Base-by-base conservation (phyloP, 1,140 invertebrate species). In the Drosophila asahinai region DNA sequence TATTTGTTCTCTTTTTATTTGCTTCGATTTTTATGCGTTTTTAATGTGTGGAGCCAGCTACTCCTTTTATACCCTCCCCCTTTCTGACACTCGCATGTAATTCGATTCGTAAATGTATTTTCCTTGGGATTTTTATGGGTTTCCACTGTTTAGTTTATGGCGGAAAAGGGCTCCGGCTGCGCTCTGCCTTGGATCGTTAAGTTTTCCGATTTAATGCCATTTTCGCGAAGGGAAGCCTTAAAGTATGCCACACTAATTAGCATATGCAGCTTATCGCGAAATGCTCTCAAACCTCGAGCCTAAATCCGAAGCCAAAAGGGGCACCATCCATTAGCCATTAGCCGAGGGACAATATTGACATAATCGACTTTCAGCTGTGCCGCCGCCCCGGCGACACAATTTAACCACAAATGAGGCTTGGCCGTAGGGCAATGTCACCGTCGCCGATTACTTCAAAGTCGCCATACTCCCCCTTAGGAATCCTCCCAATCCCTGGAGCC, bases 361-460 rank as follows among this genome's bases (percentile, higher is more conserved):
- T 90, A 90, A 89, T 89, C 86, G 86, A 90, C 86, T 90, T 89
- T 90, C 70, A 78, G 86, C 86, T 77, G 54, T 38, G 86, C 80
- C 81, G 78, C 49, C 83, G 79, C 51, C 83, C 55, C 62, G 71
- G 64, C 76, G 84, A 90, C 81, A 90, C 86, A 86, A 81, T 89
- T 81, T 77, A 83, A 89, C 86, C 86, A 81, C 86, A 89, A 89
- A 89, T 89, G 86, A 89, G 86, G 86, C 86, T 82, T 89, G 79
- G 86, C 81, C 86, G 71, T 58, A 71, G 68, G 86, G 86, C 84
- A 71, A 71, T 57, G 55, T 87, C 71, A 61, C 55, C 51, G 60
- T 45, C 17, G 80, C 54, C 64, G 80, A 60, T 89, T 84, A 89
- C 84, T 89, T 89, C 84, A 89, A 87, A 89, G 84, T 70, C 62